Evolutionary conservation across 2,113 vertebrate species (phyloP), one percentile per base, ranked within the genome.

Genomic region (Aviceda subcristata): DNA sequence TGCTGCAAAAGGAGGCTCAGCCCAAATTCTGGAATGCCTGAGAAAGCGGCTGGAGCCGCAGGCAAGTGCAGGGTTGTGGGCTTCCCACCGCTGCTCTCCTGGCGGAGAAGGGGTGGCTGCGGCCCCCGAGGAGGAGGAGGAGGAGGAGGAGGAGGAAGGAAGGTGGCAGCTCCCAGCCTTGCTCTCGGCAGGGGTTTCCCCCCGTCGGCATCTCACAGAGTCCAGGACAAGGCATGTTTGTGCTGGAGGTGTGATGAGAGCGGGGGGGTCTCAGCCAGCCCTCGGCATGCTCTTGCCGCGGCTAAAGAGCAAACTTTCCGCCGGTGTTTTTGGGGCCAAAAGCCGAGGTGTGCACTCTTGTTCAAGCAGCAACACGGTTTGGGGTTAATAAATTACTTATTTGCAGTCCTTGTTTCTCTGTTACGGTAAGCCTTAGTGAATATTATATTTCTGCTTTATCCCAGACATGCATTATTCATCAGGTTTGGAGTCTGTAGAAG

Each of bases 11-110:
- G 50, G 84, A 69, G 85, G 66, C 92, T 95, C 55, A 3, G 32
- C 94, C 95, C 97, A 89, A 90, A 96, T 96, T 93, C 97, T 97
- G 96, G 95, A 97, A 97, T 96, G 98, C 94, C 85, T 97, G 98
- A 98, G 97, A 97, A 98, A 98, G 90, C 9, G 59, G 88, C 75
- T 30, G 46, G 87, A 97, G 94, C 92, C 11, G 12, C 23, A 45
- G 84, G 95, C 92, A 39, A 94, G 87, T 22, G 10, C 1, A 6
- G 97, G 92, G 97, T 72, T 95, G 95, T 88, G 96, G 90, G 94
- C 94, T 98, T 98, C 98, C 97, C 97, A 97, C 90, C 56, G 38
- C 95, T 11, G 26, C 43, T 18, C 36, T 53, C 59, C 51, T 0
- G 0, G 3, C 0, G 0, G 72, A 24, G 38, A 75, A 88, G 71